Evolutionary conservation across 1,140 invertebrate genomes (phyloP).

Genomic region (Zaprionus capensis): DNA sequence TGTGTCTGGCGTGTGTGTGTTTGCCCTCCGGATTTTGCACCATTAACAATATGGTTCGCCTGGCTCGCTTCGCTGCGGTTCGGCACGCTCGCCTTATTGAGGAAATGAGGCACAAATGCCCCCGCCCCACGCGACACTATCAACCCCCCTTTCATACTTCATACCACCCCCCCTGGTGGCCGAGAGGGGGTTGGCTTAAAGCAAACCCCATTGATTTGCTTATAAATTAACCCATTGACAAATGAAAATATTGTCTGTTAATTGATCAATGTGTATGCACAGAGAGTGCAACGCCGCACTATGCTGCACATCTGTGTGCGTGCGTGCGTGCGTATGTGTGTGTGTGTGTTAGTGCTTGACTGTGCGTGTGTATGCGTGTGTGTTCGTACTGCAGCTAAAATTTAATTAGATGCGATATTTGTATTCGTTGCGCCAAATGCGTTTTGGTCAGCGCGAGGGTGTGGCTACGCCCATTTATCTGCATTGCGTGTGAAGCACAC

Average conservation of each 20-base stretch:
- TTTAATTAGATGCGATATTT: constrained; percentile 79
- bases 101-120: constrained; percentile 45
- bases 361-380: background rate
- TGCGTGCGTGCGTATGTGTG: constrained; percentile 1
- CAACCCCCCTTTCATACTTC: background rate
- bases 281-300: constrained; percentile 53
- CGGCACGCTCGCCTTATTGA: constrained; percentile 42
- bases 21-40: constrained; percentile 72
- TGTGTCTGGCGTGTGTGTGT: constrained; percentile 39
- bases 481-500: constrained; percentile 34
- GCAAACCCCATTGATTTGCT: constrained; percentile 70
- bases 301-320: constrained; percentile 9
- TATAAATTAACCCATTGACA: constrained; percentile 84
- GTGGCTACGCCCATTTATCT: background rate
- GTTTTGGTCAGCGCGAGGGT: constrained; percentile 24
- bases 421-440: constrained; percentile 66
- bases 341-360: background rate
- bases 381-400: constrained; percentile 66
- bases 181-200: constrained; percentile 22
- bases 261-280: constrained; percentile 84
- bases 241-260: constrained; percentile 83
- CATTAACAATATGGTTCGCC: constrained; percentile 77
- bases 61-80: constrained; percentile 25
- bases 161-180: too few species aligned
- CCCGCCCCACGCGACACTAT: background rate